phyloP scores from a whole-genome alignment of 2,797 vertebrate genomes.

The Paguma larvata region DNA sequence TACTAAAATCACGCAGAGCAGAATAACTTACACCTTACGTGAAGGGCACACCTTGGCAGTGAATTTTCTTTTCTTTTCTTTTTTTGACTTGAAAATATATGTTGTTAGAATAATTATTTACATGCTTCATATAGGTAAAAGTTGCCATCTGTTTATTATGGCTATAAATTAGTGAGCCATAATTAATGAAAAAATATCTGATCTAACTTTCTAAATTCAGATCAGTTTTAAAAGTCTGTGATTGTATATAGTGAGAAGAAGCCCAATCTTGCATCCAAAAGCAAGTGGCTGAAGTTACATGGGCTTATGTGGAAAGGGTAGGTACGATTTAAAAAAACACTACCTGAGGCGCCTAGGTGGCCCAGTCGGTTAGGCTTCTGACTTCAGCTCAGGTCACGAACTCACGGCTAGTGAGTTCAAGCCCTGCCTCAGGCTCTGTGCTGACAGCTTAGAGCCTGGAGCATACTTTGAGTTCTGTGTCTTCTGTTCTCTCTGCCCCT shows the following conservation, averaged over 20 bases:
- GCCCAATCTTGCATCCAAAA: background rate
- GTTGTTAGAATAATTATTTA: slow-evolving; percentile 19
- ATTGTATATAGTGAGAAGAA: background rate
- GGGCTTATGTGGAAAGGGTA: background rate
- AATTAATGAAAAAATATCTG: slow-evolving; percentile 62
- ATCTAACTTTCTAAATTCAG: slow-evolving; percentile 57
- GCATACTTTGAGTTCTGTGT: no score
- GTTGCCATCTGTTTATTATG: background rate
- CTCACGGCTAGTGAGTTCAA: no score
- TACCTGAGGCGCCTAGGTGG: no score
- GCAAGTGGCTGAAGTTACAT: background rate
- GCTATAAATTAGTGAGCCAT: slow-evolving; percentile 54
- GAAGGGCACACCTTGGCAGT: background rate
- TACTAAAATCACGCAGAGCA: background rate
- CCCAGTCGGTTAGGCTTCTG: no score
- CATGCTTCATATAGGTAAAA: background rate
- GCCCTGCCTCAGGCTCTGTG: no score
- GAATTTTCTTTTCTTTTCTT: background rate
- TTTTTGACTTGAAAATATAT: background rate
- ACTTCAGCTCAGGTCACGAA: no score
- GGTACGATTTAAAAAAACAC: no score
- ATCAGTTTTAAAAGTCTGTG: slow-evolving; percentile 45
- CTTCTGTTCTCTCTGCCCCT: no score
- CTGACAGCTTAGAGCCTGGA: no score
- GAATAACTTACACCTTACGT: background rate